A percentile compares a stretch with the other conserved stretches of the same genome.
Conservation (phyloP, 2,888 invertebrate genomes). For the Biston betularia region DNA sequence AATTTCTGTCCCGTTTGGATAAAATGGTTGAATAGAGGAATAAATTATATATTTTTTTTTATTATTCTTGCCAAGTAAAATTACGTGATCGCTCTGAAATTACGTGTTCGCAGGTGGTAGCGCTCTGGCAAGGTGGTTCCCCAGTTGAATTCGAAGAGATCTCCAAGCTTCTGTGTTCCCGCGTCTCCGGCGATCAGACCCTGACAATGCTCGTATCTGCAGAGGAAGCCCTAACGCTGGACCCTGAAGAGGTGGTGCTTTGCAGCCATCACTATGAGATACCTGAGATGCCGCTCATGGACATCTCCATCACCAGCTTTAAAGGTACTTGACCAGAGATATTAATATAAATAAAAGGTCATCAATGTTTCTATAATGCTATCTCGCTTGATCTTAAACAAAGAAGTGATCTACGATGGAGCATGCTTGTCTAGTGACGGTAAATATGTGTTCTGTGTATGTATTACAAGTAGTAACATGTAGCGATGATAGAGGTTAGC, state of each 20-base stretch:
- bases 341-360: no score
- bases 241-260: constrained; percentile 72
- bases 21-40: neutral
- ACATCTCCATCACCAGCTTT: constrained; percentile 70
- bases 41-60: neutral
- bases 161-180: constrained; percentile 62
- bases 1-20: no score
- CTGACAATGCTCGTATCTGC: constrained; percentile 70
- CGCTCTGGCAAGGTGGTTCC: constrained; percentile 77
- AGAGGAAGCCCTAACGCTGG: constrained; percentile 70
- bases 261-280: constrained; percentile 68
- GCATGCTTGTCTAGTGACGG: no score
- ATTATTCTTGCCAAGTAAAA: neutral
- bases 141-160: constrained; percentile 70
- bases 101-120: constrained; percentile 63
- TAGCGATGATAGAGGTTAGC: no score
- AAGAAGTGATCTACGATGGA: no score
- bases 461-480: no score
- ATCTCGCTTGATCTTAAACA: no score
- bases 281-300: constrained; percentile 73
- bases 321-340: constrained; percentile 58
- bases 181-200: constrained; percentile 61
- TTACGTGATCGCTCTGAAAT: no score
- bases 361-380: no score
- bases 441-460: no score